Base-by-base conservation (phyloP, 2,113 vertebrate genomes). In the Ornithorhynchus anatinus region DNA sequence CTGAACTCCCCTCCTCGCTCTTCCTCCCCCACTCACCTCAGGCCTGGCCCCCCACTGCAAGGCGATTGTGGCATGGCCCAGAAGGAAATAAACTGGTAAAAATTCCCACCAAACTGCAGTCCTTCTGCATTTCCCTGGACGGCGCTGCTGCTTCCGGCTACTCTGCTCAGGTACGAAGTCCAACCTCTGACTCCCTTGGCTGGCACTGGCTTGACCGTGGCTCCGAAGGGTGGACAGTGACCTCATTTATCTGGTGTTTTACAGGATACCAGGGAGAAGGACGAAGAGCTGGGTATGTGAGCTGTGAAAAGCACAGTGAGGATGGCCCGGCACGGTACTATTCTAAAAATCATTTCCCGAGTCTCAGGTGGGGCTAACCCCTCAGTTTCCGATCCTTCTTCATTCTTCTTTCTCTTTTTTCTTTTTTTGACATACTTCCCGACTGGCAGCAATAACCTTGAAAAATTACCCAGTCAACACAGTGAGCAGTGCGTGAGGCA, bases 321-420 rank as follows among this genome's bases (percentile, higher is more conserved):
- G 53, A 69, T 36, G 68, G 69, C 57, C 3, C 1, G 71, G 31
- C 54, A 25, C n/a, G 44, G n/a, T 10, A 36, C 7, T 19, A 19
- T 42, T 70, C 56, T 32, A 68, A 62, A 72, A 83, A 45, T 37
- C 27, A 79, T 48, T 44, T 77, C 16, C 37, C 79, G 40, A 44
- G 35, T 75, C 33, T 32, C 66, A 69, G 52, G 27, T 79, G 74
- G 32, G 35, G 1, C 27, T 35, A 72, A 25, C 17, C 25, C 13
- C 19, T 15, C 40, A 47, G 35, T n/a, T 48, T 51, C 45, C 27
- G 10, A 52, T 72, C 19, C 10, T 64, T 25, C 33, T 1, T 7
- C 36, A 10, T 27, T 61, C n/a, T n/a, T n/a, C n/a, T n/a, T n/a
- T n/a, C n/a, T n/a, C n/a, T n/a, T n/a, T n/a, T n/a, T 42, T 48